A percentile compares a stretch with the other conserved stretches of the same genome.
Conservation (phyloP, 2,113 vertebrate genomes). For the Dicerorhinus sumatrensis region DNA sequence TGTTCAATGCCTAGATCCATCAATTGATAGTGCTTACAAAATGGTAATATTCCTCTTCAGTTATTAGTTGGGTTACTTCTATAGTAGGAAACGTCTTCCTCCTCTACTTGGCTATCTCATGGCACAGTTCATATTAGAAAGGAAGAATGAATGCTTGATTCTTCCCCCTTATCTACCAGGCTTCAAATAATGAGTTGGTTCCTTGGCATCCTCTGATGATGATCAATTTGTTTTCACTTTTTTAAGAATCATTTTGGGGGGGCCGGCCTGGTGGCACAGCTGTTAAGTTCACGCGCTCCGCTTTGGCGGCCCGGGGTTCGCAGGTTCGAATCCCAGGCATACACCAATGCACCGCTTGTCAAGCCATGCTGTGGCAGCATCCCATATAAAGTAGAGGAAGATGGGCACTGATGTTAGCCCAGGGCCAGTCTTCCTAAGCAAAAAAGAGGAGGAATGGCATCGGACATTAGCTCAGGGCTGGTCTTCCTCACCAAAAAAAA, state of each 20-base stretch:
- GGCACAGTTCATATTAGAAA: not conserved
- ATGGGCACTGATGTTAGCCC: too few relatives aligned
- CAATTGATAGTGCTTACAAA: not conserved
- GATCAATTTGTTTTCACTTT: not conserved
- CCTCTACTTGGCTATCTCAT: not conserved
- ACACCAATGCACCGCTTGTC: too few relatives aligned
- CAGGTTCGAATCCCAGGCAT: too few relatives aligned
- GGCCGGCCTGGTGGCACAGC: too few relatives aligned
- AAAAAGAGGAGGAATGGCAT: too few relatives aligned
- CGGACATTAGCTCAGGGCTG: too few relatives aligned
- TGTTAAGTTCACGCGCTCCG: too few relatives aligned
- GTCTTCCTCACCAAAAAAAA: too few relatives aligned
- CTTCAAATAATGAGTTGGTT: not conserved
- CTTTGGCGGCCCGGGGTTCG: too few relatives aligned
- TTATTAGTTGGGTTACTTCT: not conserved
- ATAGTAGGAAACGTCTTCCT: not conserved
- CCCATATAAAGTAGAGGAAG: too few relatives aligned
- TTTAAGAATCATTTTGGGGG: not conserved
- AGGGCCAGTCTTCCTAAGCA: too few relatives aligned
- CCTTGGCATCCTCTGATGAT: not conserved
- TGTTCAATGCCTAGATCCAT: not conserved
- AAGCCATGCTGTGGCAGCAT: too few relatives aligned
- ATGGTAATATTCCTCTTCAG: not conserved
- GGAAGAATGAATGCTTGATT: not conserved
- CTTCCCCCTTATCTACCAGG: not conserved